These are phyloP conservation scores for Ruditapes philippinarum DNA, from an alignment of 1,140 invertebrate genomes.

Conservation along the genomic window DNA sequence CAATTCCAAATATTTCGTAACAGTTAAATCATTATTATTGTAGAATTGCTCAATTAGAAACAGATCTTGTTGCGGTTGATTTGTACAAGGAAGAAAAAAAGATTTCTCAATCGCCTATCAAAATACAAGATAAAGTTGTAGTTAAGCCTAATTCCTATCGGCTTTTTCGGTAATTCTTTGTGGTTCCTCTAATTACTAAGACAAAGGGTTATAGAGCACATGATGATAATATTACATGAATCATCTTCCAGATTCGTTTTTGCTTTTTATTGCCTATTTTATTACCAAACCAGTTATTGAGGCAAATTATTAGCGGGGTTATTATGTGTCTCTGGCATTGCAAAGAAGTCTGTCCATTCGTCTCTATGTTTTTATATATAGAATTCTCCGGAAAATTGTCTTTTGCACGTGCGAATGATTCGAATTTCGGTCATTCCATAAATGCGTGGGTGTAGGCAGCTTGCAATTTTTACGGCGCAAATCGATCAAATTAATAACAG, in stretches of 20 bases:
- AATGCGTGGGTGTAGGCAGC: background rate
- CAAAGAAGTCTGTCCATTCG: background rate
- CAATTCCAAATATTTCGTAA: no score
- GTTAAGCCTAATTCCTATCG: conserved; percentile 9
- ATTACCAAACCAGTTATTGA: conserved; percentile 6
- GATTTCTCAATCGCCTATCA: no score
- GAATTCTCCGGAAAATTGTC: background rate
- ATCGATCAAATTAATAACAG: no score
- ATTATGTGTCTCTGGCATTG: background rate
- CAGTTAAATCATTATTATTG: no score
- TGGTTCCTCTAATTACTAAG: background rate
- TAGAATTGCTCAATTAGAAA: no score
- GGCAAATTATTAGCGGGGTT: background rate
- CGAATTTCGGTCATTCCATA: conserved; percentile 21
- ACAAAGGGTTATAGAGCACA: conserved; percentile 17
- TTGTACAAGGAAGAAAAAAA: background rate
- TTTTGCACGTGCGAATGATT: background rate
- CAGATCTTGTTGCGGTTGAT: background rate
- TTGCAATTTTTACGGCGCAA: no score
- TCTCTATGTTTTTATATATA: background rate
- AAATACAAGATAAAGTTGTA: no score
- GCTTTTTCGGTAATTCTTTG: background rate
- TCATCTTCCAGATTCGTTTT: conserved; percentile 13
- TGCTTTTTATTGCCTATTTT: conserved; percentile 10
- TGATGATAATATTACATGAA: background rate